Evolutionary conservation across 64 coral and sea anemone species (phyloP).

Genomic region (Catalaphyllia jardinei): DNA sequence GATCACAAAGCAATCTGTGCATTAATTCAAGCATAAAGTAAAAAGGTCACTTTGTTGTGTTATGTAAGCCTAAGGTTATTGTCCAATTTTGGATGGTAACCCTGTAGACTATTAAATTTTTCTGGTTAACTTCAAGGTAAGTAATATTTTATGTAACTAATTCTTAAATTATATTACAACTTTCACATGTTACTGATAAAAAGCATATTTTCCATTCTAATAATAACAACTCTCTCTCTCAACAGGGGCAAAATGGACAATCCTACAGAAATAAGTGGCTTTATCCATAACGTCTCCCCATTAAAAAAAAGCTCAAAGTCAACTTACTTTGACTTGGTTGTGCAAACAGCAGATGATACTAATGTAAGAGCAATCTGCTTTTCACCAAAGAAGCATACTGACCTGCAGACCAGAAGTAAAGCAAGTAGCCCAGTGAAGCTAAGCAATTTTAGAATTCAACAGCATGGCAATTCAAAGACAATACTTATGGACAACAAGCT

Average conservation of each 20-base stretch:
- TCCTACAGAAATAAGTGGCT: slow-evolving; percentile 50
- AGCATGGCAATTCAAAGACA: slow-evolving; percentile 38
- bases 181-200: background rate
- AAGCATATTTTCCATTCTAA: slow-evolving; percentile 5
- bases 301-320: background rate
- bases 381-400: slow-evolving; percentile 43
- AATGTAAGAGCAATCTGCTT: slow-evolving; percentile 46
- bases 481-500: slow-evolving; percentile 45
- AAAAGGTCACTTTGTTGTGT: slow-evolving; percentile 26
- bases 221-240: background rate
- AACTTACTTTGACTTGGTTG: slow-evolving; percentile 21
- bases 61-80: slow-evolving; percentile 47
- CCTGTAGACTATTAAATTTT: slow-evolving; percentile 31
- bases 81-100: slow-evolving; percentile 40
- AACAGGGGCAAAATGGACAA: slow-evolving; percentile 51
- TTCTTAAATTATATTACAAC: slow-evolving; percentile 1
- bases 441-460: slow-evolving; percentile 40
- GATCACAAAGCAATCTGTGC: slow-evolving; percentile 57
- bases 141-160: slow-evolving; percentile 7
- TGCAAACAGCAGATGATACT: slow-evolving; percentile 30
- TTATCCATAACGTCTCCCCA: slow-evolving; percentile 3
- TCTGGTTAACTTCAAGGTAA: background rate
- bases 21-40: slow-evolving; percentile 46
- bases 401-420: slow-evolving; percentile 41
- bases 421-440: slow-evolving; percentile 42